These are phyloP conservation scores for Euura lappo DNA, from an alignment of 1,140 invertebrate genomes.

Conservation along the genomic window DNA sequence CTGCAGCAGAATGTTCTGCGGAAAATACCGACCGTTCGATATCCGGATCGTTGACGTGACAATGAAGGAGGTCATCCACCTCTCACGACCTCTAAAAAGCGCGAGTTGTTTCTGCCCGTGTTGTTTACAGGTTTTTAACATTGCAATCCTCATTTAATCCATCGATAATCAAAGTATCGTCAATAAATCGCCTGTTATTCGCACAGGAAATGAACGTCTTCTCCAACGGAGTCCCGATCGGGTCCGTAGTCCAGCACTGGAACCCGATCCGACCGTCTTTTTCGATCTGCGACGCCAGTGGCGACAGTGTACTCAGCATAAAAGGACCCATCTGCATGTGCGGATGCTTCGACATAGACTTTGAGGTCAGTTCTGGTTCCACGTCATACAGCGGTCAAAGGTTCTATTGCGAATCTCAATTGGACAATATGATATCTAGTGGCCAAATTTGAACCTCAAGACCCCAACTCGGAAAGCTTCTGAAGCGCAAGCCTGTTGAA, in stretches of 20 bases:
- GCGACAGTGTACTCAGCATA: slow-evolving; percentile 79
- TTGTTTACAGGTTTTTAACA: slow-evolving; percentile 63
- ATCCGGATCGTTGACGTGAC: slow-evolving; percentile 85
- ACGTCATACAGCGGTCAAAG: background rate
- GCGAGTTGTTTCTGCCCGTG: slow-evolving; percentile 67
- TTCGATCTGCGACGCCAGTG: slow-evolving; percentile 77
- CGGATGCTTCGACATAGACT: slow-evolving; percentile 81
- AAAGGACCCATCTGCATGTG: slow-evolving; percentile 85
- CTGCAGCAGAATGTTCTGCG: slow-evolving; percentile 80
- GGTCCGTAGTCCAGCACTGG: slow-evolving; percentile 86
- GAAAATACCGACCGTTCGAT: slow-evolving; percentile 79
- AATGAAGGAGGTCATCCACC: slow-evolving; percentile 75
- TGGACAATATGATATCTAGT: background rate
- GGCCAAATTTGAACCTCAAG: slow-evolving; percentile 2
- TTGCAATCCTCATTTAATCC: slow-evolving; percentile 21
- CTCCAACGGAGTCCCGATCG: slow-evolving; percentile 69
- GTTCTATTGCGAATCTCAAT: slow-evolving; percentile 7
- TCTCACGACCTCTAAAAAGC: slow-evolving; percentile 55
- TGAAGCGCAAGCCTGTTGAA: background rate
- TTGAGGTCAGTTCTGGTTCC: slow-evolving; percentile 57
- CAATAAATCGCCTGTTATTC: slow-evolving; percentile 19
- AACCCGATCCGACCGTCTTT: slow-evolving; percentile 80
- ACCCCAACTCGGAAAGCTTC: background rate
- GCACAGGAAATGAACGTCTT: slow-evolving; percentile 33
- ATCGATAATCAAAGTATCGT: slow-evolving; percentile 17